phyloP scores from a whole-genome alignment of 2,888 invertebrate species.

The Meghimatium bilineatum region DNA sequence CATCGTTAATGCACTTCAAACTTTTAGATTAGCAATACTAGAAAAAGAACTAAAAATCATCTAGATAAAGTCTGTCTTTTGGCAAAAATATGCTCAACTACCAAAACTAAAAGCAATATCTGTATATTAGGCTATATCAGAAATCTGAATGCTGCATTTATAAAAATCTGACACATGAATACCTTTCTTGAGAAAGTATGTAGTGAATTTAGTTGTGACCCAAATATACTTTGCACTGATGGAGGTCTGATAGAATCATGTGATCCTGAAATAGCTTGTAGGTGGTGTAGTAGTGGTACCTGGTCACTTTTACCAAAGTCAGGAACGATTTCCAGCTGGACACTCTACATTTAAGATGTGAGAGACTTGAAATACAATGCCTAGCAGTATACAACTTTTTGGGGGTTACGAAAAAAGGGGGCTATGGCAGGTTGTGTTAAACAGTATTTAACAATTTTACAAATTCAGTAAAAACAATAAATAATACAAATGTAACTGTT shows the following conservation, averaged over 20 bases:
- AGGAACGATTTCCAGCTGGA: conserved; percentile 18
- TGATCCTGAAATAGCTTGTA: not conserved
- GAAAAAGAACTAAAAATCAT: too few species aligned
- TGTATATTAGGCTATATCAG: not conserved
- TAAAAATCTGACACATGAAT: not conserved
- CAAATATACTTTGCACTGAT: not conserved
- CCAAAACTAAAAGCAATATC: not conserved
- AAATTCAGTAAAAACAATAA: too few species aligned
- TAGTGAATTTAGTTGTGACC: not conserved
- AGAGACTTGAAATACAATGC: not conserved
- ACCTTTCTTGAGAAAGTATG: not conserved
- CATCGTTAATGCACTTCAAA: not conserved
- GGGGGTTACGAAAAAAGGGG: not conserved
- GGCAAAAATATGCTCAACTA: not conserved
- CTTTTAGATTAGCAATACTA: not conserved
- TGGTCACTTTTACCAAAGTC: not conserved
- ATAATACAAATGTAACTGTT: too few species aligned
- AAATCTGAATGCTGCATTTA: not conserved
- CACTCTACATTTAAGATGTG: conserved; percentile 19
- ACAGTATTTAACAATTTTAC: too few species aligned
- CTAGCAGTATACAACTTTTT: not conserved
- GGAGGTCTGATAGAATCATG: not conserved
- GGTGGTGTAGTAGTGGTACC: not conserved
- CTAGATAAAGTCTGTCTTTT: too few species aligned
- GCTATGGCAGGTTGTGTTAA: not conserved